phyloP scores from a whole-genome alignment of 2,113 vertebrate genomes.

The Sapajus apella region DNA sequence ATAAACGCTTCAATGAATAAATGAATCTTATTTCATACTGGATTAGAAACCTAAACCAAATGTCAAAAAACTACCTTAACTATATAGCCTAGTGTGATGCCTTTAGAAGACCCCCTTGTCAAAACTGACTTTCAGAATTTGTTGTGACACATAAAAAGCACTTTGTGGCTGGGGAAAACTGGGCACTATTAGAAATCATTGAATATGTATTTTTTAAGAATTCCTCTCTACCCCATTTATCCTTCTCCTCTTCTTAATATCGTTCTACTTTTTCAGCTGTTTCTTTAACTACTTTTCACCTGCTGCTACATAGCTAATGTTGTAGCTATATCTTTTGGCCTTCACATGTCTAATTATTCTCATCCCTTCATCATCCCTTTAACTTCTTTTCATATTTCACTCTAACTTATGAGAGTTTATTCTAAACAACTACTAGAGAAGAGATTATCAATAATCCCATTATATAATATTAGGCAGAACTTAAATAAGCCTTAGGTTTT shows the following conservation, averaged over 20 bases:
- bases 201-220: neutral
- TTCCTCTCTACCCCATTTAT: neutral
- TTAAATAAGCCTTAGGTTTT: neutral
- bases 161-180: neutral
- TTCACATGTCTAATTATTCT: neutral
- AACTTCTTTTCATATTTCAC: slow-evolving; percentile 11
- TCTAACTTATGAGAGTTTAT: neutral
- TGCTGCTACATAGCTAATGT: neutral
- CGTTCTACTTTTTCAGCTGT: neutral
- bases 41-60: slow-evolving; percentile 23
- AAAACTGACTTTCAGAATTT: neutral
- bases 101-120: neutral
- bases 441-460: neutral
- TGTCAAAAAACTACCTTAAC: neutral
- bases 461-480: neutral
- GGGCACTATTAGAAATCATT: neutral
- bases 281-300: neutral
- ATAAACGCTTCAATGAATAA: neutral
- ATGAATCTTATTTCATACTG: neutral
- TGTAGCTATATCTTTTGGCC: neutral
- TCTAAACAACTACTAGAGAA: neutral
- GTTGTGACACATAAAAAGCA: neutral
- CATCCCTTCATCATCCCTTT: neutral
- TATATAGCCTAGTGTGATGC: neutral
- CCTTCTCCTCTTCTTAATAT: neutral